These are phyloP conservation scores for Psix sp. DNA, from an alignment of 1,140 invertebrate species.

Conservation along the genomic window DNA sequence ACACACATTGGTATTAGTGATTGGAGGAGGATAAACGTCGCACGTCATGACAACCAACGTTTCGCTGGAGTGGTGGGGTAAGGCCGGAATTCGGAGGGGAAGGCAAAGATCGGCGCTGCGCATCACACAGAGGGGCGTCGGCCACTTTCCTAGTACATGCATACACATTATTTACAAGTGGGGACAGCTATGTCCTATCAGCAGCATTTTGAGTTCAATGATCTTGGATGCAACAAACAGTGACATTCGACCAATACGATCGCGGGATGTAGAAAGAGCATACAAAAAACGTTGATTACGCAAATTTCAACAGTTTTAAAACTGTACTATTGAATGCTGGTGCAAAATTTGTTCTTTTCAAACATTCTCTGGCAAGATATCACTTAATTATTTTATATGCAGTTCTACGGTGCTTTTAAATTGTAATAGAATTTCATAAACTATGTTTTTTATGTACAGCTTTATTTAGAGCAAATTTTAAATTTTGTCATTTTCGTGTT, in stretches of 20 bases:
- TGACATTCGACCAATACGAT: conserved; percentile 52
- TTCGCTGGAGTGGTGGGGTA: conserved; percentile 24
- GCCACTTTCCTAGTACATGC: conserved; percentile 44
- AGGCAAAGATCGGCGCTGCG: conserved; percentile 42
- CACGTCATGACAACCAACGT: conserved; percentile 41
- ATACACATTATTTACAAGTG: conserved; percentile 39
- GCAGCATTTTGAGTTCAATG: conserved; percentile 73
- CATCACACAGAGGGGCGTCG: conserved; percentile 49
- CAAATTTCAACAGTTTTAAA: conserved; percentile 1
- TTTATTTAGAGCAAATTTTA: no score
- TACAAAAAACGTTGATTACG: neutral
- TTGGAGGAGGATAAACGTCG: conserved; percentile 43
- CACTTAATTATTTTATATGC: no score
- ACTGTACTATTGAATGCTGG: no score
- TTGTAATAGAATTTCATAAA: no score
- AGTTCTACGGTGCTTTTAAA: no score
- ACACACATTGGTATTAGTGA: conserved; percentile 28
- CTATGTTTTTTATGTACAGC: no score
- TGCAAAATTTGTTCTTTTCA: no score
- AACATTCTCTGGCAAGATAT: no score
- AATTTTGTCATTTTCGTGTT: no score
- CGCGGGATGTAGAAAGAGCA: conserved; percentile 39
- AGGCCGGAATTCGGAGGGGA: conserved; percentile 57
- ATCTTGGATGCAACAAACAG: conserved; percentile 67
- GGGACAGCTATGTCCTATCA: conserved; percentile 67